phyloP scores from a whole-genome alignment of 2,888 invertebrate species.

The Agrochola litura region DNA sequence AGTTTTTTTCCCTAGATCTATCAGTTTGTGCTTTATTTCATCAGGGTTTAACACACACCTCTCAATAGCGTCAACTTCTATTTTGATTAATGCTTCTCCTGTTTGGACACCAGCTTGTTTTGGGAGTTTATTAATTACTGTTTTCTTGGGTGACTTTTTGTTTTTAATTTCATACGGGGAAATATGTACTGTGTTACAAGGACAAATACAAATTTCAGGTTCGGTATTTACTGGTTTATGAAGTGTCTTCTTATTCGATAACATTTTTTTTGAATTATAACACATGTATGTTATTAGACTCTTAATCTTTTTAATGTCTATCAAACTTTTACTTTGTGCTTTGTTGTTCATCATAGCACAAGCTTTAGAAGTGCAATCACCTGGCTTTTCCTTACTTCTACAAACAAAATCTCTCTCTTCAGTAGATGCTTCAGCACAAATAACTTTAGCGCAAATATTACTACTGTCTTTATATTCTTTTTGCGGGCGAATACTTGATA shows the following conservation, averaged over 20 bases:
- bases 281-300: constrained; percentile 54
- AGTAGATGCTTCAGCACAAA: constrained; percentile 11
- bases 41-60: constrained; percentile 66
- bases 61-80: constrained; percentile 68
- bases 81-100: constrained; percentile 66
- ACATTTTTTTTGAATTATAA: constrained; percentile 54
- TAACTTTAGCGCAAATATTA: constrained; percentile 2
- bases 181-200: constrained; percentile 23
- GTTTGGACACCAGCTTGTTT: constrained; percentile 43
- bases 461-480: neutral
- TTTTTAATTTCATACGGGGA: neutral
- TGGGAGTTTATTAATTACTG: neutral
- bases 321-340: constrained; percentile 10
- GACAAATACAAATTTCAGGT: constrained; percentile 57
- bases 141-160: neutral
- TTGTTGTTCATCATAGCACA: constrained; percentile 15
- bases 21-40: constrained; percentile 69
- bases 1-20: neutral
- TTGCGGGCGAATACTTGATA: neutral
- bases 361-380: constrained; percentile 17
- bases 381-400: constrained; percentile 1
- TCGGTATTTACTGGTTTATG: neutral
- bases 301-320: constrained; percentile 38
- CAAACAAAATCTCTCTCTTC: neutral
- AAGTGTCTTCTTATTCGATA: constrained; percentile 1